These are phyloP conservation scores for Ptychochromis oligacanthus DNA, from an alignment of 2,113 vertebrate genomes.

Conservation along the genomic window DNA sequence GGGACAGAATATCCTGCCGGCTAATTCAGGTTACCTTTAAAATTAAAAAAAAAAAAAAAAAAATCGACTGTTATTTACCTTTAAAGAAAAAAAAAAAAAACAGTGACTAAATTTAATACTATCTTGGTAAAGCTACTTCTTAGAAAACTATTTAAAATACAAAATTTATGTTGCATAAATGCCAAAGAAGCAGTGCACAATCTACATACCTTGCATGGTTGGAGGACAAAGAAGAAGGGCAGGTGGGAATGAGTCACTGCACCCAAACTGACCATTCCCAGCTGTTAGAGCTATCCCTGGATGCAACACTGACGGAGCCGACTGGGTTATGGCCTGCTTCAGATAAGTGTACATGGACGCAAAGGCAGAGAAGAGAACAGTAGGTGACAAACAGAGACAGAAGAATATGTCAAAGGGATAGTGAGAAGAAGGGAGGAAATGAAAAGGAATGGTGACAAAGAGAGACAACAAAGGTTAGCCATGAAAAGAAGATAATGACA, in stretches of 20 bases:
- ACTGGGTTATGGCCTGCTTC: slow-evolving; percentile 86
- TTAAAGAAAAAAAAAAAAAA: not conserved
- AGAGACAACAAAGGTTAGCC: not conserved
- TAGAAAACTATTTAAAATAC: not conserved
- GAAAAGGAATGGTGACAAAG: not conserved
- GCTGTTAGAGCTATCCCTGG: slow-evolving; percentile 92
- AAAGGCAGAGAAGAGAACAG: not conserved
- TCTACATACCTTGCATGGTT: slow-evolving; percentile 88
- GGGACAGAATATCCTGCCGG: slow-evolving; percentile 89
- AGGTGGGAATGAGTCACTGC: slow-evolving; percentile 93
- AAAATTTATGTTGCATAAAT: not conserved
- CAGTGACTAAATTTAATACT: not conserved
- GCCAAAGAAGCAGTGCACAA: not conserved
- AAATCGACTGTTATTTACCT: not conserved
- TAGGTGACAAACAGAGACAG: not conserved
- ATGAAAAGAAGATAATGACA: not conserved
- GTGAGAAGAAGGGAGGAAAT: not conserved
- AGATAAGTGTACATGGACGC: slow-evolving; percentile 52
- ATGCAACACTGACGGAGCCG: slow-evolving; percentile 90
- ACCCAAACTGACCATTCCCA: slow-evolving; percentile 91
- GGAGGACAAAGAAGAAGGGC: slow-evolving; percentile 94
- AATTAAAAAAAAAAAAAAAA: not conserved
- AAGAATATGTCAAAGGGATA: not conserved
- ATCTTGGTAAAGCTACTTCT: not conserved
- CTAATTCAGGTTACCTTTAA: slow-evolving; percentile 86